Evolutionary conservation across 2,888 invertebrate species (phyloP).

Genomic region (Cartodere bifasciata): DNA sequence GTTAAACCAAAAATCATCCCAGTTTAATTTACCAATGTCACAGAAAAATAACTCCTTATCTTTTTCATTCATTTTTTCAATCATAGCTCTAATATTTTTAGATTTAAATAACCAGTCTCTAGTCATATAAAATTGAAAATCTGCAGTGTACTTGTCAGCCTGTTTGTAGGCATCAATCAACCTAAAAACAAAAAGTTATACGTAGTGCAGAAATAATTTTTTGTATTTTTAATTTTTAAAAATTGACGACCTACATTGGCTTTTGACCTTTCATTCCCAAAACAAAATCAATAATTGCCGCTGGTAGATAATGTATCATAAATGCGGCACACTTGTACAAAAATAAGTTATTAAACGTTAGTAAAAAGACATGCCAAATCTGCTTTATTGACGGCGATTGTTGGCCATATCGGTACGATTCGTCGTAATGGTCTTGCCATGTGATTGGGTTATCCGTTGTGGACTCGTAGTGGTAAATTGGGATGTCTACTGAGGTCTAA

Average conservation of each 20-base stretch:
- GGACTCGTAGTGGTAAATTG: conserved; percentile 81
- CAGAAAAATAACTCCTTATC: conserved; percentile 57
- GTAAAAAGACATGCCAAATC: conserved; percentile 58
- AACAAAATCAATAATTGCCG: conserved; percentile 45
- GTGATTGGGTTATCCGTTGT: conserved; percentile 70
- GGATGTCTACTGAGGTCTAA: too few relatives aligned
- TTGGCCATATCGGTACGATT: conserved; percentile 43
- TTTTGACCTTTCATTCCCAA: conserved; percentile 43
- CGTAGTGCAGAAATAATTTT: too few relatives aligned
- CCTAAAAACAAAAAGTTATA: too few relatives aligned
- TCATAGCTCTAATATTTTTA: conserved; percentile 44
- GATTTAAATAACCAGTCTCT: conserved; percentile 58
- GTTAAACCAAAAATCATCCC: conserved; percentile 56
- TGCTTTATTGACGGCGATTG: conserved; percentile 48
- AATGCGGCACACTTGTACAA: conserved; percentile 46
- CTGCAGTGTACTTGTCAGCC: too few relatives aligned
- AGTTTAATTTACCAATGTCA: conserved; percentile 57
- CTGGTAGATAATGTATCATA: conserved; percentile 54
- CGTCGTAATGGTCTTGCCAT: conserved; percentile 56
- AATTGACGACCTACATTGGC: too few relatives aligned
- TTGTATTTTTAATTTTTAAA: too few relatives aligned
- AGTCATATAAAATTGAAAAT: conserved; percentile 64
- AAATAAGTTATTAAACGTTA: conserved; percentile 45
- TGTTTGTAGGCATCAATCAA: too few relatives aligned
- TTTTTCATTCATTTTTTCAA: conserved; percentile 36